Evolutionary conservation across 2,888 invertebrate genomes (phyloP), one percentile per base, ranked within the genome.

Genomic region (Chironomus riparius): DNA sequence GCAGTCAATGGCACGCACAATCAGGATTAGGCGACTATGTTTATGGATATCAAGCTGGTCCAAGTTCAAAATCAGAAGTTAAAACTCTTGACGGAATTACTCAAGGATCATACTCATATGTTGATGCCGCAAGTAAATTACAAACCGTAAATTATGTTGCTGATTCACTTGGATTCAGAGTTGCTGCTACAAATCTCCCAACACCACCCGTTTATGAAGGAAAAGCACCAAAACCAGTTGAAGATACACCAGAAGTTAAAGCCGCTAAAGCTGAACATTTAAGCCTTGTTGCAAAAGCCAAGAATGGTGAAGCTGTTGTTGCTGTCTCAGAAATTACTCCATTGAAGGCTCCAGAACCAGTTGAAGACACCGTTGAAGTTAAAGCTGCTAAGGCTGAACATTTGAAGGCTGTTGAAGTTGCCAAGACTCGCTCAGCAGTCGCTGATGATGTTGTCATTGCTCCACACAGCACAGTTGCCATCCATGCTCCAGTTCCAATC

Each of bases 1-100:
- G 85, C 78, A 83, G 83, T 68, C 86, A 86, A 80, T 88, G 87
- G 81, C 88, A 88, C 81, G 85, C 87, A 69, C 89, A 90, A 82
- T 87, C 90, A 80, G 86, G 85, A 71, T 82, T 86, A 56, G 89
- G 88, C 2, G 88, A 88, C 80, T 89, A 88, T 81, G 85, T 86
- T 48, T 90, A 88, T 80, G 88, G 88, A 47, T 89, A 89, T 79
- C 82, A 86, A 68, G 87, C 87, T 77, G 88, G 87, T 22, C 86
- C 86, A 50, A 87, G 88, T 3, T 86, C 88, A 76, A 87, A 88
- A 80, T 84, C 86, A 72, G 90, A 90, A 82, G 83, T 86, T 77
- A 86, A 85, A 79, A 85, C 87, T 5, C 80, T 84, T 12, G 88
- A 89, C 80, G 89, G 89, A 47, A 82, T 87, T 72, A 88, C 88